Evolutionary conservation across 1,140 invertebrate genomes (phyloP).

Genomic region (Calliphora vicina): DNA sequence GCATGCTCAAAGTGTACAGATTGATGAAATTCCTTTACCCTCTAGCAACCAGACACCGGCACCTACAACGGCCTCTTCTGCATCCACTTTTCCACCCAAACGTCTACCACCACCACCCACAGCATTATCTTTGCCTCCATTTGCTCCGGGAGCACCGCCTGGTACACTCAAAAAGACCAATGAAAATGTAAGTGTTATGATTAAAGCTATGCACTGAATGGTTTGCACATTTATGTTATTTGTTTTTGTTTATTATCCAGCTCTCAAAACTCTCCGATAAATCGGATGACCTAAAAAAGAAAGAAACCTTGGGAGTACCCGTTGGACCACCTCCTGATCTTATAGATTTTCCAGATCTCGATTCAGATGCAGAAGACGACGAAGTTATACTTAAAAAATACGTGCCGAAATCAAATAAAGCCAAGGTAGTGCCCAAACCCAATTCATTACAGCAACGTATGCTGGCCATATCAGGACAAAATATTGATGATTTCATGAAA

Average conservation of each 20-base stretch:
- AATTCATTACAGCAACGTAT: slow-evolving; percentile 83
- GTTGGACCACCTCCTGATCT: slow-evolving; percentile 82
- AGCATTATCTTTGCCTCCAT: slow-evolving; percentile 54
- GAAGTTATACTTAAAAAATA: slow-evolving; percentile 50
- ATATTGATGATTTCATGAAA: slow-evolving; percentile 91
- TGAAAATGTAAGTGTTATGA: slow-evolving; percentile 15
- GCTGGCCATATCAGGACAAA: slow-evolving; percentile 85
- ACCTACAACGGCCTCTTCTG: not conserved
- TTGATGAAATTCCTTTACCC: slow-evolving; percentile 97
- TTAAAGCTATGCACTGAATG: not conserved
- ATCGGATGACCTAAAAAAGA: slow-evolving; percentile 50
- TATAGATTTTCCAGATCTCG: slow-evolving; percentile 66
- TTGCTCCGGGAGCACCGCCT: slow-evolving; percentile 57
- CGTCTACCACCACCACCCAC: slow-evolving; percentile 56
- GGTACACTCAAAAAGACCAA: slow-evolving; percentile 48
- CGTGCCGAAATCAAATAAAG: slow-evolving; percentile 43
- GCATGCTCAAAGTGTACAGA: slow-evolving; percentile 92
- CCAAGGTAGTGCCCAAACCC: slow-evolving; percentile 69
- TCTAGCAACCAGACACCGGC: slow-evolving; percentile 67
- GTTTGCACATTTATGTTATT: not conserved
- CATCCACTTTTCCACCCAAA: slow-evolving; percentile 9
- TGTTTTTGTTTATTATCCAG: not conserved
- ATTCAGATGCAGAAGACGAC: slow-evolving; percentile 67
- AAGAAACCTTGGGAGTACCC: slow-evolving; percentile 87
- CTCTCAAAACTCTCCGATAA: slow-evolving; percentile 49